Evolutionary conservation across 1,140 invertebrate species (phyloP).

Genomic region (Zaprionus africanus): DNA sequence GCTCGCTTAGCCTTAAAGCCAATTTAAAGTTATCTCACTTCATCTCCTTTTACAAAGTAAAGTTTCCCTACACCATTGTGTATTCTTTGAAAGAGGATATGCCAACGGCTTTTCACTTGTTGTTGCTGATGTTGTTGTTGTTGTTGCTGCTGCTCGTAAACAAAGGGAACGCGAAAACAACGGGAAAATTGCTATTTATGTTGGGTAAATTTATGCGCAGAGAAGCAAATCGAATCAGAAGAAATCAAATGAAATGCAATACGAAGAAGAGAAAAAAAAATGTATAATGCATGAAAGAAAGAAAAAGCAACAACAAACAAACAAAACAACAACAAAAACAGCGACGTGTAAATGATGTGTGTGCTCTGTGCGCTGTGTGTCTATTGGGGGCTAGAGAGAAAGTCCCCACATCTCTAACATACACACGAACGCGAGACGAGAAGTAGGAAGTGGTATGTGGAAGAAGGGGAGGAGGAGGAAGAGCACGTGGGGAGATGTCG

Average conservation of each 20-base stretch:
- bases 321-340: not conserved
- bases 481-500: constrained; percentile 21
- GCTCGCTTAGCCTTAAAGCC: not conserved
- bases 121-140: not conserved
- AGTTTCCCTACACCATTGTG: too few species aligned
- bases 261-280: not conserved
- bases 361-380: not conserved
- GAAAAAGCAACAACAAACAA: not conserved
- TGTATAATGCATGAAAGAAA: constrained; percentile 20
- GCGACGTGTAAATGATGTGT: constrained; percentile 13
- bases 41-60: not conserved
- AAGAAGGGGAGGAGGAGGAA: not conserved
- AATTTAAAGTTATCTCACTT: constrained; percentile 3
- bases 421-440: not conserved
- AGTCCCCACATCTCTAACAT: constrained; percentile 18
- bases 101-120: not conserved
- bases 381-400: constrained; percentile 32
- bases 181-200: not conserved
- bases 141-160: not conserved
- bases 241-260: constrained; percentile 9
- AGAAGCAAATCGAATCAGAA: constrained; percentile 9
- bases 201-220: constrained; percentile 3
- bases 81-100: not conserved
- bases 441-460: too few species aligned
- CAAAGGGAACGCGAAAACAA: not conserved